These are phyloP conservation scores for Spodoptera litura DNA, from an alignment of 1,140 invertebrate genomes.

Conservation along the genomic window DNA sequence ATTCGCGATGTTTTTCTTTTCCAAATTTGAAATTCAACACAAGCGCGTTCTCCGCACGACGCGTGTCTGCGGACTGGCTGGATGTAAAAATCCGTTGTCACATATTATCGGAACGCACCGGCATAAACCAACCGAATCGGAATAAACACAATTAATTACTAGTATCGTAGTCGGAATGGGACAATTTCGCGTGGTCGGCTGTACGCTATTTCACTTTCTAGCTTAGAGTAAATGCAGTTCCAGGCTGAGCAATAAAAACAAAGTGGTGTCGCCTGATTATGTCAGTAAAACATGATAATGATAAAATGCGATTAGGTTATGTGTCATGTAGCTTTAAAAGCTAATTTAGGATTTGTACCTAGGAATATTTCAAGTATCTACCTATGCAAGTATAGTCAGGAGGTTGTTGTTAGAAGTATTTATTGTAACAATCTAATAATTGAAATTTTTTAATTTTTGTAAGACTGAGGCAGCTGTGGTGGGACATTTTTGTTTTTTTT, in stretches of 20 bases:
- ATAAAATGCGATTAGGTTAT: conserved; percentile 52
- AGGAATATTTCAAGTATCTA: too few species aligned
- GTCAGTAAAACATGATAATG: conserved; percentile 54
- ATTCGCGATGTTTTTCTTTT: conserved; percentile 51
- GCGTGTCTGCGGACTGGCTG: conserved; percentile 73
- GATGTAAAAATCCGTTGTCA: conserved; percentile 70
- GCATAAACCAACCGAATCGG: conserved; percentile 76
- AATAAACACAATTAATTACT: conserved; percentile 61
- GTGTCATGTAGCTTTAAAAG: not conserved
- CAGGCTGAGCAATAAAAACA: conserved; percentile 61
- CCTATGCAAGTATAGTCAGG: too few species aligned
- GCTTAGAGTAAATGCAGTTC: conserved; percentile 63
- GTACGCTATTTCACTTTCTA: conserved; percentile 74
- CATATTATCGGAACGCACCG: conserved; percentile 74
- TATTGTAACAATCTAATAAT: too few species aligned
- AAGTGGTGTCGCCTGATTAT: conserved; percentile 57
- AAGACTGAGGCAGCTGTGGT: too few species aligned
- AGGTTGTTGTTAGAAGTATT: too few species aligned
- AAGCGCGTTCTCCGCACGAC: conserved; percentile 65
- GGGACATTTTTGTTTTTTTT: too few species aligned
- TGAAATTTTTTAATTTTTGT: too few species aligned
- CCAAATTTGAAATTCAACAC: conserved; percentile 57
- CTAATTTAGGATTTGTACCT: too few species aligned
- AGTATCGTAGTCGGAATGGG: conserved; percentile 51
- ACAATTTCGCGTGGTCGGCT: conserved; percentile 62